Percentiles rank a stretch among this genome's conserved stretches.
phyloP scores from a whole-genome alignment of 2,797 vertebrate species.

The Amblyopsis hoosieri region DNA sequence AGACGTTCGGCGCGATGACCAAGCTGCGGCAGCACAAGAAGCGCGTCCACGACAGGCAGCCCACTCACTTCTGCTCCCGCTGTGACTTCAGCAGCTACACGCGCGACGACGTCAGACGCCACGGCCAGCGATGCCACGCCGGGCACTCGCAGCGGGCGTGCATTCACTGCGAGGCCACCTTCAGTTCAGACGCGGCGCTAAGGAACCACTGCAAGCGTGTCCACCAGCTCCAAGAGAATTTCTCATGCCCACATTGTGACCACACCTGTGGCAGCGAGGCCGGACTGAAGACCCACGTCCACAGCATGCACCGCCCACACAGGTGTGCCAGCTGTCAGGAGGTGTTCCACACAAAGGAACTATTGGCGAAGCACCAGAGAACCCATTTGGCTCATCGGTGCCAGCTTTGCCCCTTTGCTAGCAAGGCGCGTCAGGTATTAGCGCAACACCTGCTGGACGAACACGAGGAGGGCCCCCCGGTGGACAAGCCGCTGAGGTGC shows the following conservation, averaged over 20 bases:
- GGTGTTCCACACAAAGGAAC: constrained; percentile 72
- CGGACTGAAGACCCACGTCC: constrained; percentile 81
- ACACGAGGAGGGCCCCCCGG: constrained; percentile 77
- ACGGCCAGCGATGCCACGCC: constrained; percentile 87
- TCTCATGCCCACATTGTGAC: constrained; percentile 74
- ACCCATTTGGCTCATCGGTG: constrained; percentile 85
- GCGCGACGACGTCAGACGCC: constrained; percentile 87
- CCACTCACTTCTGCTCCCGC: constrained; percentile 86
- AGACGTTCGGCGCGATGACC: constrained; percentile 89
- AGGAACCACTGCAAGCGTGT: constrained; percentile 87
- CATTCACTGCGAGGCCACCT: constrained; percentile 82
- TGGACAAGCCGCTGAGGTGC: constrained; percentile 82
- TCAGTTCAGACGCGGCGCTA: constrained; percentile 88
- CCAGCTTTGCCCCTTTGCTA: constrained; percentile 84
- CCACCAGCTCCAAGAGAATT: constrained; percentile 73
- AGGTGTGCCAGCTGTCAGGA: constrained; percentile 80
- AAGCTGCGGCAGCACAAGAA: constrained; percentile 89
- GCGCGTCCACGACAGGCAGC: constrained; percentile 87
- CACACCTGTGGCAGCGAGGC: constrained; percentile 79
- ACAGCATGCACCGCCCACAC: constrained; percentile 78
- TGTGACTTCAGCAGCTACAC: constrained; percentile 93
- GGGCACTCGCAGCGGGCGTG: constrained; percentile 83
- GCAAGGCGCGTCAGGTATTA: constrained; percentile 84
- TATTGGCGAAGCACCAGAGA: constrained; percentile 79
- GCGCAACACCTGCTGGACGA: constrained; percentile 85